Evolutionary conservation across 2,888 invertebrate genomes (phyloP).

Genomic region (Limulus polyphemus): DNA sequence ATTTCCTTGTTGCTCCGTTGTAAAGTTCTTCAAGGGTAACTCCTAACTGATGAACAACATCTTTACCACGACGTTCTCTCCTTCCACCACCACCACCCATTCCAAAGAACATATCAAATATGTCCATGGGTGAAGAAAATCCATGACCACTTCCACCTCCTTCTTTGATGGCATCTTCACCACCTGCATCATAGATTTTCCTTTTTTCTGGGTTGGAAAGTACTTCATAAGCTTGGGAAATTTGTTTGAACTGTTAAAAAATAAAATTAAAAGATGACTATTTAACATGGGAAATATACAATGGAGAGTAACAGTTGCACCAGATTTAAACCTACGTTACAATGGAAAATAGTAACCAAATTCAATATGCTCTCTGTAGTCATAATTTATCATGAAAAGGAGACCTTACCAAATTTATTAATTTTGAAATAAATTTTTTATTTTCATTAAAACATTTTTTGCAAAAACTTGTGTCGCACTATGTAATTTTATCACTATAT

Average conservation of each 20-base stretch:
- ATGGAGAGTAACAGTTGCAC: too few species aligned
- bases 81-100: constrained; percentile 50
- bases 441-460: too few species aligned
- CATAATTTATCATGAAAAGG: too few species aligned
- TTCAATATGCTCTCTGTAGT: too few species aligned
- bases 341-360: too few species aligned
- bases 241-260: constrained; percentile 68
- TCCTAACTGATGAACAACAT: constrained; percentile 82
- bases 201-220: constrained; percentile 88
- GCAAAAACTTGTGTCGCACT: too few species aligned
- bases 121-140: constrained; percentile 91
- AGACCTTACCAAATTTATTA: too few species aligned
- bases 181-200: constrained; percentile 80
- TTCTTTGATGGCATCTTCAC: constrained; percentile 90
- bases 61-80: constrained; percentile 54
- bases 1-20: constrained; percentile 79
- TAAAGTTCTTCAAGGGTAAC: constrained; percentile 90
- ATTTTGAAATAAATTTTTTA: too few species aligned
- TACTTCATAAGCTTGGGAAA: constrained; percentile 95
- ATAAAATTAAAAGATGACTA: too few species aligned
- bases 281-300: too few species aligned
- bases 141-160: constrained; percentile 52
- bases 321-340: too few species aligned
- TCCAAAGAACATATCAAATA: constrained; percentile 96
- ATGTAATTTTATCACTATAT: too few species aligned